Conservation (phyloP, 2,797 vertebrate species). For the Xenentodon cancila region DNA sequence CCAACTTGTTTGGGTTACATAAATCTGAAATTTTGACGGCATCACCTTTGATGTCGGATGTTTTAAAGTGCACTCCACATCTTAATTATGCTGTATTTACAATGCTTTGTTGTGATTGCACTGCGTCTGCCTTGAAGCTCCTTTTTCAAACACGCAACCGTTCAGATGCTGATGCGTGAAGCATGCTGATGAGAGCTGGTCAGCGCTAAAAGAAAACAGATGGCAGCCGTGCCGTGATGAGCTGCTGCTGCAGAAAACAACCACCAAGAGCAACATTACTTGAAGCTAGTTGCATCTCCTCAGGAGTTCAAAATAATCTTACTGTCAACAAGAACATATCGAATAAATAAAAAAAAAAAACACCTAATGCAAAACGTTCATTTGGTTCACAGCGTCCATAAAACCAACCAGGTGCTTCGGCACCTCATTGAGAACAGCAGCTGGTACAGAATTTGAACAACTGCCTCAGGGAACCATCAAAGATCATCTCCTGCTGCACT, state of each 20-base stretch:
- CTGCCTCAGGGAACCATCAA: slow-evolving; percentile 1
- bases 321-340: too few relatives aligned
- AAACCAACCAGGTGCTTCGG: not conserved
- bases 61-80: slow-evolving; percentile 56
- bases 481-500: not conserved
- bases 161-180: slow-evolving; percentile 41
- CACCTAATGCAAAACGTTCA: too few relatives aligned
- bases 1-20: slow-evolving; percentile 31
- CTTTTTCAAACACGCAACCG: slow-evolving; percentile 33
- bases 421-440: not conserved
- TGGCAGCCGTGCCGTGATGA: slow-evolving; percentile 25
- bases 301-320: too few relatives aligned
- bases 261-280: slow-evolving; percentile 4
- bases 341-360: too few relatives aligned
- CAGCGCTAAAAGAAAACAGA: slow-evolving; percentile 14
- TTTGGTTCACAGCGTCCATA: not conserved
- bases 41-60: slow-evolving; percentile 61
- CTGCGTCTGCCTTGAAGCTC: slow-evolving; percentile 20
- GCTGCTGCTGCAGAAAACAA: not conserved
- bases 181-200: slow-evolving; percentile 28
- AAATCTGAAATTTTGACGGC: slow-evolving; percentile 34
- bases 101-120: slow-evolving; percentile 44
- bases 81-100: slow-evolving; percentile 54
- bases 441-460: not conserved
- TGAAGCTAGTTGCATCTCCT: too few relatives aligned